Base-by-base conservation (phyloP, 2,888 invertebrate species). In the Hermodice carunculata region DNA sequence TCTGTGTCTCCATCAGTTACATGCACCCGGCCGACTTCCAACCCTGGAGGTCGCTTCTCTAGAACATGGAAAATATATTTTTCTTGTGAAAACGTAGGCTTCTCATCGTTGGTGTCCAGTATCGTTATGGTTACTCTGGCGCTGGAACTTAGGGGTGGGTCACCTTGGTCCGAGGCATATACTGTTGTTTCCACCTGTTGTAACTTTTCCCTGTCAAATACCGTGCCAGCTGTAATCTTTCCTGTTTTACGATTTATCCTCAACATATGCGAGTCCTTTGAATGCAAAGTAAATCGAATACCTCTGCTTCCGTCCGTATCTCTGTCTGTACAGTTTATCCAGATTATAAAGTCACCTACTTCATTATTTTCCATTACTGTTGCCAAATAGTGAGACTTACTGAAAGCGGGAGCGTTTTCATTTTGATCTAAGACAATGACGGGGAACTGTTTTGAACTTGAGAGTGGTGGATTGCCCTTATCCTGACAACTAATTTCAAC, bases 341-440 rank as follows among this genome's bases (percentile, higher is more conserved):
- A 52, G n/a, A 32, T 31, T 14, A 60, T 43, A 32, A 40, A 51
- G 28, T 29, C 42, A 4, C 60, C 60, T 11, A 51, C 37, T 6
- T 37, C 19, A 28, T 60, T 60, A n/a, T 44, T 49, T 32, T 60
- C 60, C 8, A 24, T 52, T 19, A 60, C 14, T 14, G 43, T 31
- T 3, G 44, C 52, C 3, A 52, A 40, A 22, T 60, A 60, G 26
- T 42, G 37, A 8, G 24, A 24, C 31, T 60, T 51, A 26, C 19
- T 51, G 46, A 61, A 61, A 19, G 44, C 17, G 14, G 61, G 61
- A 32, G 44, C 24, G 40, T 61, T 61, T 31, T 61, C 61, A 86
- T 98, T 98, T 65, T 94, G 92, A 84, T 98, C 98, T 69, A 91
- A 89, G 0, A 85, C 90, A 69, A 89, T 89, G 49, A 97, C 90